Percentiles rank a stretch among this genome's conserved stretches.
Conservation (phyloP, 2,113 vertebrate species). For the Salvelinus namaycush region DNA sequence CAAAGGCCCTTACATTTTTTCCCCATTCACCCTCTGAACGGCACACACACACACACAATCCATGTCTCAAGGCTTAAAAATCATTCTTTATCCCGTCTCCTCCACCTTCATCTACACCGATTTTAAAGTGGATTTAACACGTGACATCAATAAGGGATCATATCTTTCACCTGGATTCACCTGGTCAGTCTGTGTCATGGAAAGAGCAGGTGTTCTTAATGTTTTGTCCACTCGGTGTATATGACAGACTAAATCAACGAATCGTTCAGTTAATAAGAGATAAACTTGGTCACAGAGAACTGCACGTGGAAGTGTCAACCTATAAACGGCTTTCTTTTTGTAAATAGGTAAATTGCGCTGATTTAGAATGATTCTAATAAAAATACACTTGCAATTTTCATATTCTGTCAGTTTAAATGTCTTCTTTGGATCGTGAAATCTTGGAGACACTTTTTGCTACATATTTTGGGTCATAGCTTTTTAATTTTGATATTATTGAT, state of each 20-base stretch:
- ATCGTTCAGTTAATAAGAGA: constrained; percentile 47
- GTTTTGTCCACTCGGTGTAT: not conserved
- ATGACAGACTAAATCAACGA: constrained; percentile 37
- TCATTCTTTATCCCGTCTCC: too few species aligned
- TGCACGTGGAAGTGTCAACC: constrained; percentile 82
- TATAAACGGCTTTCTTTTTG: constrained; percentile 68
- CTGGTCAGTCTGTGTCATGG: too few species aligned
- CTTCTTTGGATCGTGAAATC: constrained; percentile 57
- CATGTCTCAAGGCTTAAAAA: too few species aligned
- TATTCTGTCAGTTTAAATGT: constrained; percentile 44
- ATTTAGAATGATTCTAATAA: constrained; percentile 19
- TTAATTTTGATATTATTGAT: constrained; percentile 75
- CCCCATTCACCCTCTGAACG: too few species aligned
- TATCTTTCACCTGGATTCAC: too few species aligned
- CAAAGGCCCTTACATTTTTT: too few species aligned
- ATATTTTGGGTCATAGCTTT: constrained; percentile 71
- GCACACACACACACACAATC: too few species aligned
- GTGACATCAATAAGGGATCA: too few species aligned
- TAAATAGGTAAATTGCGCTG: constrained; percentile 83
- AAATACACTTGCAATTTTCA: constrained; percentile 65
- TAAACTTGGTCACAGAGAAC: constrained; percentile 66
- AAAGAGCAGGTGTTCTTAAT: too few species aligned
- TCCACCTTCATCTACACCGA: too few species aligned
- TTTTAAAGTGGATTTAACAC: too few species aligned
- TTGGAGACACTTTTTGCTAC: constrained; percentile 70